Evolutionary conservation across 2,888 invertebrate genomes (phyloP).

Genomic region (Pristionchus arcanus): DNA sequence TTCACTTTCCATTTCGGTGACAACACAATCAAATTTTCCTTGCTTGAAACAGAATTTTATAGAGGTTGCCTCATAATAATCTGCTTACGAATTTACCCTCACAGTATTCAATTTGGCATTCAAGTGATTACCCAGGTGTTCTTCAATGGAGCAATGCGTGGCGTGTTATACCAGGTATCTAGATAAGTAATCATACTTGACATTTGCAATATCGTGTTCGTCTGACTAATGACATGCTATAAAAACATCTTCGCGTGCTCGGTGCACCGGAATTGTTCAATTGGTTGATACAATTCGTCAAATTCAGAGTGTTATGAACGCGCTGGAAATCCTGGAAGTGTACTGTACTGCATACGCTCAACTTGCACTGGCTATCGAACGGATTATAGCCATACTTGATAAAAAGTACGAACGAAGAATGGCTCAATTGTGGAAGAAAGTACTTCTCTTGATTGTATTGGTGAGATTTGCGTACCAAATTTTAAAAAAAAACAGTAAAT

Average conservation of each 20-base stretch:
- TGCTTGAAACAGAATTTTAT: neutral
- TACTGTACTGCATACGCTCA: neutral
- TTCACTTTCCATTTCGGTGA: slow-evolving; percentile 20
- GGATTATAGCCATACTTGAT: neutral
- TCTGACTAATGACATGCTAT: neutral
- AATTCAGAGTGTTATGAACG: neutral
- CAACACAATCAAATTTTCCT: too few species aligned
- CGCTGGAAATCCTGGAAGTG: slow-evolving; percentile 23
- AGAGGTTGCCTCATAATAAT: neutral
- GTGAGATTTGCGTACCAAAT: neutral
- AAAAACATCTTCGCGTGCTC: too few species aligned
- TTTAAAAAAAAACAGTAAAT: neutral
- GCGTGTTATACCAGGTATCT: too few species aligned
- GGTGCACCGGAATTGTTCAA: too few species aligned
- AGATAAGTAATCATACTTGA: too few species aligned
- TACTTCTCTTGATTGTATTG: neutral
- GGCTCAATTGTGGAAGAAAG: slow-evolving; percentile 14
- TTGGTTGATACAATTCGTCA: too few species aligned
- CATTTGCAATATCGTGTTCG: neutral
- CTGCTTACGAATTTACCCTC: neutral
- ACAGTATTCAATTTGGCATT: neutral
- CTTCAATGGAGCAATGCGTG: too few species aligned
- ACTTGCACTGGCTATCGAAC: neutral
- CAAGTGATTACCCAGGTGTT: neutral
- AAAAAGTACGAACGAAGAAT: neutral